Evolutionary conservation across 1,140 invertebrate species (phyloP).

Genomic region (Anoplolepis gracilipes): DNA sequence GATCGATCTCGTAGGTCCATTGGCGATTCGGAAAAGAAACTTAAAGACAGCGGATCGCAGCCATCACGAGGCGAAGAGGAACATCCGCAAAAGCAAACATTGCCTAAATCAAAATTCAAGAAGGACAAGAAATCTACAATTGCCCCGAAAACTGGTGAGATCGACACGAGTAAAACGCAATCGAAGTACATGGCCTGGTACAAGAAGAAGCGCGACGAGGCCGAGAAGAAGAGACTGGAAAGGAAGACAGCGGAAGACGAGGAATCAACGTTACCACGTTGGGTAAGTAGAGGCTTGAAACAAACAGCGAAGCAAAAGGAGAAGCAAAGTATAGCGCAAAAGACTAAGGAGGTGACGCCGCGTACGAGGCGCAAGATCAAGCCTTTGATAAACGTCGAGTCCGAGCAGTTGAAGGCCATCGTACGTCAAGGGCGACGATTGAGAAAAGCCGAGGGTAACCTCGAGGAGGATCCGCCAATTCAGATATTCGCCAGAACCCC

Average conservation of each 20-base stretch:
- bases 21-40: constrained; percentile 3
- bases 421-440: constrained; percentile 82
- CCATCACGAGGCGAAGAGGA: constrained; percentile 66
- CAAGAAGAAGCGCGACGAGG: constrained; percentile 81
- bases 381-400: constrained; percentile 83
- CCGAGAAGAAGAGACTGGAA: constrained; percentile 78
- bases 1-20: constrained; percentile 26
- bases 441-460: constrained; percentile 77
- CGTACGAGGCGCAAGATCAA: constrained; percentile 76
- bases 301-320: constrained; percentile 53
- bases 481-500: constrained; percentile 78
- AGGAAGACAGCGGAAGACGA: constrained; percentile 77
- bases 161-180: constrained; percentile 72
- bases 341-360: constrained; percentile 73
- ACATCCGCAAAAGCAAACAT: not conserved
- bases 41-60: constrained; percentile 31
- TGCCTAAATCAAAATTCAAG: constrained; percentile 48
- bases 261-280: constrained; percentile 76
- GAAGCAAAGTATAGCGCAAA: constrained; percentile 32
- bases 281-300: constrained; percentile 74
- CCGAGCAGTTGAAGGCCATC: constrained; percentile 83
- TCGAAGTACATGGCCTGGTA: constrained; percentile 88
- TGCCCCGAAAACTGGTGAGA: constrained; percentile 59
- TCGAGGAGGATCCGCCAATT: constrained; percentile 78
- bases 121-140: constrained; percentile 60